phyloP scores from a whole-genome alignment of 2,113 vertebrate genomes.

The Oxygymnocypris stewartii region DNA sequence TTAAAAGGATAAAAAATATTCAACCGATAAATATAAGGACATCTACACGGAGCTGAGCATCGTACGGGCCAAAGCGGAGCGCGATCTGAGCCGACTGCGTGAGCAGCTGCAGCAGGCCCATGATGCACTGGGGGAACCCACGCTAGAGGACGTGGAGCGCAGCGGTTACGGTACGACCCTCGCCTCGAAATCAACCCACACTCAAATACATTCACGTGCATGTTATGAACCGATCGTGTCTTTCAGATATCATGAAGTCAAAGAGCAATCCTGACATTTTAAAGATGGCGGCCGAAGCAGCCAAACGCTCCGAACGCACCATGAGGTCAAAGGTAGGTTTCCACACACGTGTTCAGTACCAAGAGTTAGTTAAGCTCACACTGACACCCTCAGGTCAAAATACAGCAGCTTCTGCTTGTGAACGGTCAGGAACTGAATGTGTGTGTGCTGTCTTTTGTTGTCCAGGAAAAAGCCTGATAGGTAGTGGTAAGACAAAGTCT shows the following conservation, averaged over 20 bases:
- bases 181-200: neutral
- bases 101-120: slow-evolving; percentile 82
- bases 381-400: slow-evolving; percentile 65
- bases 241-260: slow-evolving; percentile 82
- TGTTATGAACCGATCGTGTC: neutral
- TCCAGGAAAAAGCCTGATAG: slow-evolving; percentile 55
- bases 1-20: slow-evolving; percentile 80
- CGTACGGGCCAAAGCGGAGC: slow-evolving; percentile 80
- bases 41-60: slow-evolving; percentile 85
- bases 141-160: slow-evolving; percentile 74
- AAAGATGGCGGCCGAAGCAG: slow-evolving; percentile 80
- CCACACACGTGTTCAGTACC: neutral
- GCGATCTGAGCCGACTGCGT: slow-evolving; percentile 75
- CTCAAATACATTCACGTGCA: neutral
- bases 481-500: slow-evolving; percentile 40
- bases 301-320: slow-evolving; percentile 79
- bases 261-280: slow-evolving; percentile 84
- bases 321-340: slow-evolving; percentile 79
- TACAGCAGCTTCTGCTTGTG: neutral
- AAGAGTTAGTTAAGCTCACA: slow-evolving; percentile 26
- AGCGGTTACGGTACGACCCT: slow-evolving; percentile 74
- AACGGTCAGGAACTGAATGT: slow-evolving; percentile 35
- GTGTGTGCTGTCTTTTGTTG: slow-evolving; percentile 33
- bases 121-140: slow-evolving; percentile 76
- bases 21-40: slow-evolving; percentile 84